Conservation (phyloP, 1,140 invertebrate genomes). For the Calosoma granatense region DNA sequence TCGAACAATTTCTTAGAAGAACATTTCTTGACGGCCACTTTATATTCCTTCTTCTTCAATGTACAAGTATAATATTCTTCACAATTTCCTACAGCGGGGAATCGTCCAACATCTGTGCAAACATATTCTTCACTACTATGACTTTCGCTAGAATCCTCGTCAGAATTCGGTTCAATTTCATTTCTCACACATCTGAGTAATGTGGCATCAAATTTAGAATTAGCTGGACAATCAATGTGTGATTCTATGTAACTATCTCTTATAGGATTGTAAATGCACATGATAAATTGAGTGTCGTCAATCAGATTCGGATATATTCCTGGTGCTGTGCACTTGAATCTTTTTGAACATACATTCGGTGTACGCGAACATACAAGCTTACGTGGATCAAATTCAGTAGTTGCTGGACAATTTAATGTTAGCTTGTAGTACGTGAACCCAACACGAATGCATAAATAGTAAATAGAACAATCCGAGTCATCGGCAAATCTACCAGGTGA, state of each 20-base stretch:
- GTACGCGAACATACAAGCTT: background rate
- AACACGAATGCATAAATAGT: constrained; percentile 1
- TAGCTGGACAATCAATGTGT: background rate
- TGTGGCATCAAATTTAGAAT: background rate
- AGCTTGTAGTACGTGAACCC: background rate
- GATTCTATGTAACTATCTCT: background rate
- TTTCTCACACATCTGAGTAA: background rate
- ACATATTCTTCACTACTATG: background rate
- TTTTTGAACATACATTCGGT: background rate
- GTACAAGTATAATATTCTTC: background rate
- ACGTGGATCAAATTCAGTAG: background rate
- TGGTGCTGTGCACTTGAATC: background rate
- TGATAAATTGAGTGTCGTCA: background rate
- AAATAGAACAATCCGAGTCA: background rate
- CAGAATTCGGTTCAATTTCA: background rate
- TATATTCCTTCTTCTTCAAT: background rate
- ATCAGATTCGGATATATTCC: background rate
- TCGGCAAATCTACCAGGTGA: background rate
- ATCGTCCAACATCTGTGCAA: background rate
- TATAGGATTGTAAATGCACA: background rate
- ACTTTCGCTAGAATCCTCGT: background rate
- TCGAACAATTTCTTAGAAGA: background rate
- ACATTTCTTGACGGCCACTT: background rate
- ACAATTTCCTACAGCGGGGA: background rate
- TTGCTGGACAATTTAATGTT: background rate